Percentiles rank a stretch among this genome's conserved stretches.
These are phyloP conservation scores for Drosophila infuscata DNA, from an alignment of 2,888 invertebrate genomes.

Conservation along the genomic window DNA sequence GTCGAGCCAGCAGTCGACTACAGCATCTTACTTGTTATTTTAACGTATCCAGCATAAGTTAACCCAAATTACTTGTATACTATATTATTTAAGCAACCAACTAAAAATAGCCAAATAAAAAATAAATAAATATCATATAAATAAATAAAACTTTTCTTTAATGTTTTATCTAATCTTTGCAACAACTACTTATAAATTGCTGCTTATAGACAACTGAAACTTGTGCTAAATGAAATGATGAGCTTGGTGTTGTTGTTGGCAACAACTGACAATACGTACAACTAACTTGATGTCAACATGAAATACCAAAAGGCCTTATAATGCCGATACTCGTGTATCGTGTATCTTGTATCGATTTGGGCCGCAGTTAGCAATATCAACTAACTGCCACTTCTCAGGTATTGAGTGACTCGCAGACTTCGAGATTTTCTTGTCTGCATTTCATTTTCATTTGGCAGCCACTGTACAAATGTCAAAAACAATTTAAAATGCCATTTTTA, in stretches of 20 bases:
- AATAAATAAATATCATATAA: not conserved
- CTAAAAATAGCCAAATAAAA: not conserved
- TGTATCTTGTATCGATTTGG: constrained; percentile 15
- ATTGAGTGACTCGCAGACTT: constrained; percentile 54
- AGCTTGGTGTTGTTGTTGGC: constrained; percentile 24
- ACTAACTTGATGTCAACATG: constrained; percentile 35
- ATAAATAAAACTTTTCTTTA: not conserved
- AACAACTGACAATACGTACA: constrained; percentile 30
- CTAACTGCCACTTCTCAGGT: constrained; percentile 38
- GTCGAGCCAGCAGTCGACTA: too few species aligned
- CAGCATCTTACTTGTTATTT: too few species aligned
- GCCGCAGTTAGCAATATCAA: constrained; percentile 34
- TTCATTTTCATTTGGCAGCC: constrained; percentile 78
- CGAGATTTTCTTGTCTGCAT: constrained; percentile 66
- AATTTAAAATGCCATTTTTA: constrained; percentile 83
- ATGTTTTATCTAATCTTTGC: not conserved
- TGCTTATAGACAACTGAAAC: not conserved
- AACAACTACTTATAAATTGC: not conserved
- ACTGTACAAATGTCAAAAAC: constrained; percentile 81
- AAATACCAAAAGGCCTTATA: constrained; percentile 36
- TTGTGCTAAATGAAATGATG: constrained; percentile 27
- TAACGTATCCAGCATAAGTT: too few species aligned
- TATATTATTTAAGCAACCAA: not conserved
- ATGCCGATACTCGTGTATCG: constrained; percentile 31
- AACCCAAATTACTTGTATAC: too few species aligned